Percentiles rank a stretch among this genome's conserved stretches.
phyloP scores from a whole-genome alignment of 2,113 vertebrate species.

The Pangasianodon gigas region DNA sequence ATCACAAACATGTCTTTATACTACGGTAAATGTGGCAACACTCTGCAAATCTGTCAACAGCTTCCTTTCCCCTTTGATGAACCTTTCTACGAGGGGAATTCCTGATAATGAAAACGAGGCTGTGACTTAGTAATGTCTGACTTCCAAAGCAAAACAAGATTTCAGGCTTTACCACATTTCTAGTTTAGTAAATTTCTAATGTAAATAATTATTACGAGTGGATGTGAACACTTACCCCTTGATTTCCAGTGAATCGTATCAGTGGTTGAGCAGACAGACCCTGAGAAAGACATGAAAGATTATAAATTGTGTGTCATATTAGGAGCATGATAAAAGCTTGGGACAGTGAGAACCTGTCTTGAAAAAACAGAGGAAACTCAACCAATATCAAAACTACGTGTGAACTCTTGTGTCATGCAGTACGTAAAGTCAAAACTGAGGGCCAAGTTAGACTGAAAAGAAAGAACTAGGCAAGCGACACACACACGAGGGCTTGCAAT shows the following conservation, averaged over 20 bases:
- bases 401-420: background rate
- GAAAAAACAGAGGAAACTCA: no score
- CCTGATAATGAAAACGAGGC: background rate
- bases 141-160: background rate
- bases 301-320: conserved; percentile 3
- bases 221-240: conserved; percentile 84
- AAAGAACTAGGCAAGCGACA: no score
- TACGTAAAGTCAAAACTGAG: background rate
- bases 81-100: background rate
- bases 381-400: background rate
- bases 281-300: conserved; percentile 65
- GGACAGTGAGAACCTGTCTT: background rate
- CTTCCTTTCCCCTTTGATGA: background rate
- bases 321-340: background rate
- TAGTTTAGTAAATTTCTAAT: background rate
- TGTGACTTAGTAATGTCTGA: no score
- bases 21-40: background rate
- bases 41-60: background rate
- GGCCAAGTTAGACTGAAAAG: background rate
- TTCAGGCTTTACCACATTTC: background rate
- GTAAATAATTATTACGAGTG: background rate
- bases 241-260: conserved; percentile 92
- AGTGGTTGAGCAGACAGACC: conserved; percentile 81
- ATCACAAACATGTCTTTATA: background rate
- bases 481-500: background rate